Base-by-base conservation (phyloP, 2,797 vertebrate genomes). In the Anolis apletophallus region DNA sequence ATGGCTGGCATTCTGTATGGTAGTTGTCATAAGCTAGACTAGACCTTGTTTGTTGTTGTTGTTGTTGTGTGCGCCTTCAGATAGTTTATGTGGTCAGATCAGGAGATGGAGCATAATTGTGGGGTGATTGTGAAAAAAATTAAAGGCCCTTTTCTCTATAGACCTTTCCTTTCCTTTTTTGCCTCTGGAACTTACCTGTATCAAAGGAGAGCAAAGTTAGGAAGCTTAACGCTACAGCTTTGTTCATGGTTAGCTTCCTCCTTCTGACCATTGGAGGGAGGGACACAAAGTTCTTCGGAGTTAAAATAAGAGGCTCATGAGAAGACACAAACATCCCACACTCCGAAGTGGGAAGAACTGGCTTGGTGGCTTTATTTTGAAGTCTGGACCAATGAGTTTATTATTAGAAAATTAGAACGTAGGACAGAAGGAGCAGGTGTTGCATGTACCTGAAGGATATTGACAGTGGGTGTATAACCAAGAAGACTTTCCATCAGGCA, bases 141-240 rank as follows among this genome's bases (percentile, higher is more conserved):
- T 61, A 61, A 61, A 61, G 6, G 21, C 5, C 19, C 23, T 61
- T 61, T 23, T 26, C 14, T 57, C 14, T 57, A 13, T 4, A 57
- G 19, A 6, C 10, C 8, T 36, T 80, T 16, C 14, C 46, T 71
- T 23, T 21, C 59, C 59, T 23, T 85, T 34, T 23, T 14, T 13
- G 9, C 40, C 14, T 77, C 54, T 75, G 74, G 21, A 74, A 54
- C 85, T 71, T 83, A 83, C 74, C 86, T 61, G 74, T 32, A 14
- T 50, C 36, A 71, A 78, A 34, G 64, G 16, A 83, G 74, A 87
- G n/a, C 12, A 87, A 32, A 16, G 12, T 52, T 78, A 59, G 78
- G n/a, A 87, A 61, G 26, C 34, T 36, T 59, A 78, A 3, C 14
- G 59, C n/a, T 55, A 78, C 64, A 59, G 59, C 29, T 19, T 61